Evolutionary conservation across 2,888 invertebrate species (phyloP), one percentile per base, ranked within the genome.

Genomic region (Coenonympha arcania): DNA sequence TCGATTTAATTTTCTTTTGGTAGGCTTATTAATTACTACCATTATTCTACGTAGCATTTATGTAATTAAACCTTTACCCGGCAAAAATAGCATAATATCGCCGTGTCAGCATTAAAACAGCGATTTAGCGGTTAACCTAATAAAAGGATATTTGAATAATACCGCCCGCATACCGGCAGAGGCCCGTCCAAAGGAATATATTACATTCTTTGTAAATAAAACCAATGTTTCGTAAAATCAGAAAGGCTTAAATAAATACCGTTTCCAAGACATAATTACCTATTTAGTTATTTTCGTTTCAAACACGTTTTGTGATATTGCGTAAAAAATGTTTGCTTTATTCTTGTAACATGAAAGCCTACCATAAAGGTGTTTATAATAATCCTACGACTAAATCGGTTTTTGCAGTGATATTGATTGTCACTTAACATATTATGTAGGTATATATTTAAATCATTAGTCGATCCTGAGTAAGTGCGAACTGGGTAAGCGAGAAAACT

Each of bases 161-260:
- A 37, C 19, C 4, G 8, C 20, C 43, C 44, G 19, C 50, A 48
- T 48, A 44, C 47, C 47, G 24, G 19, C 36, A 19, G 36, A 39
- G 30, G 11, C 44, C 20, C 24, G 50, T 44, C 68, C 43, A 55
- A 49, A 52, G 33, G 42, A 55, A 48, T 45, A 45, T 34, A 52
- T 52, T 52, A 46, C 37, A 55, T 52, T 49, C 49, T 49, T 55
- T 16, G 15, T 20, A 42, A 42, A 42, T 42, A 42, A 42, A 22
- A 39, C 39, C 24, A 39, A 39, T 39, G 39, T 39, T 24, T 13
- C 15, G 39, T 15, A 8, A 39, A 24, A 15, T 24, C 15, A 24
- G 9, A 24, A 39, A 15, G 39, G 22, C 24, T 13, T 37, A 11
- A 13, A 15, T 22, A 22, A 13, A 37, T 2, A 39, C 39, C 1